Evolutionary conservation across 2,888 invertebrate genomes (phyloP), one percentile per base, ranked within the genome.

Genomic region (Cryptocheilus praepositus): DNA sequence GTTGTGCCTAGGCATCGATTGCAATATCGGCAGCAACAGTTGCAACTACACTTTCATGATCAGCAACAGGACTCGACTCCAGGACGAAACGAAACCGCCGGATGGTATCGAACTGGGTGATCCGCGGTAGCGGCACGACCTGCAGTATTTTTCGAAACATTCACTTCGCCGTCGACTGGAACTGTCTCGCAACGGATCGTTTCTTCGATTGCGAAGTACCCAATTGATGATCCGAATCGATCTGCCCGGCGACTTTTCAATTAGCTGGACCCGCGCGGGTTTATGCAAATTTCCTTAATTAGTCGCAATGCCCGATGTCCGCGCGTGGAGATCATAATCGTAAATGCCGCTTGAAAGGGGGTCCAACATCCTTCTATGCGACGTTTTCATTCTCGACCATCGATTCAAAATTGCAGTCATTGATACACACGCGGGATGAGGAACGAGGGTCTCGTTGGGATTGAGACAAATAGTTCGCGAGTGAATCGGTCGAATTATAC

Each of bases 221-320:
- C 49, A 49, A n/a, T 49, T 16, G 49, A 18, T 18, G 49, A 18
- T 49, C n/a, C 49, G 49, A 49, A 18, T 49, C 49, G 49, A 49
- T 49, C 49, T 5, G 8, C 4, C 36, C 16, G 49, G 11, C 18
- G 18, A 66, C 57, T 71, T 77, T 36, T 36, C 36, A 36, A 36
- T 36, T 36, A 36, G 36, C 79, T 70, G 70, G 67, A 63, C 57
- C 52, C 74, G 67, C 70, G 79, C 76, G 70, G 74, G 68, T 66
- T 74, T 71, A 79, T 78, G 79, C 76, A 74, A 78, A 78, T 78
- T 71, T 71, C 76, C 70, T 79, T 76, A 77, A 78, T 78, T 76
- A 78, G 67, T 36, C 65, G 49, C 70, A 61, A 59, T 65, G 69
- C 62, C 56, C 49, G 49, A 49, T n/a, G 18, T 49, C 49, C 18